Percentiles rank a stretch among this genome's conserved stretches.
phyloP scores from a whole-genome alignment of 2,888 invertebrate genomes.

The Athrips mouffetella region DNA sequence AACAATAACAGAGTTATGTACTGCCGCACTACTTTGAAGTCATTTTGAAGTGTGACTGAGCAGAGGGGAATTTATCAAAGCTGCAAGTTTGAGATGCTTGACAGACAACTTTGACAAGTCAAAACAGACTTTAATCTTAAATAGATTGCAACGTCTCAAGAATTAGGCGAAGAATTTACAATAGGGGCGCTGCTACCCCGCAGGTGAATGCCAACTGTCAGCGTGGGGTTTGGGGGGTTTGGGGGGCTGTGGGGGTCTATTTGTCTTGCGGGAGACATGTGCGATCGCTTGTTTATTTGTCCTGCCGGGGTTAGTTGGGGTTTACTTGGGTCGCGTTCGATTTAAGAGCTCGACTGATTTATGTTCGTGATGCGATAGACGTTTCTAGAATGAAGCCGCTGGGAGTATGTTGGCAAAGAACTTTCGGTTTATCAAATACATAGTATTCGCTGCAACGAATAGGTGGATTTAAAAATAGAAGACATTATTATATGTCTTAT shows the following conservation, averaged over 20 bases:
- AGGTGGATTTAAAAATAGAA: too few relatives aligned
- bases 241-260: slow-evolving; percentile 39
- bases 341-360: slow-evolving; percentile 9
- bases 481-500: too few relatives aligned
- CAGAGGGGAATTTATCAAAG: slow-evolving; percentile 1
- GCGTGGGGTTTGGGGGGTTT: slow-evolving; percentile 35
- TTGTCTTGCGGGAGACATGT: slow-evolving; percentile 67
- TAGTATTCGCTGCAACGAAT: too few relatives aligned
- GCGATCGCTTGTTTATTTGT: slow-evolving; percentile 64
- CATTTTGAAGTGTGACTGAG: not conserved
- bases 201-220: slow-evolving; percentile 67
- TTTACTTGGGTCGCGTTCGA: slow-evolving; percentile 8
- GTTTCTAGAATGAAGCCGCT: not conserved
- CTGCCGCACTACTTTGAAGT: too few relatives aligned
- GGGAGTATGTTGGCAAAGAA: not conserved
- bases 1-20: too few relatives aligned
- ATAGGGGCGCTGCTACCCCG: slow-evolving; percentile 35
- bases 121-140: slow-evolving; percentile 24
- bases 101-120: slow-evolving; percentile 10
- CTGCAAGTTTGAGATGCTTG: not conserved
- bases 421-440: not conserved
- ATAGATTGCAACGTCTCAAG: slow-evolving; percentile 37
- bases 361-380: not conserved
- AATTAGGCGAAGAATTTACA: slow-evolving; percentile 33
- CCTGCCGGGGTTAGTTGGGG: slow-evolving; percentile 35